Evolutionary conservation across 2,888 invertebrate genomes (phyloP).

Genomic region (Leucoptera coffeella): DNA sequence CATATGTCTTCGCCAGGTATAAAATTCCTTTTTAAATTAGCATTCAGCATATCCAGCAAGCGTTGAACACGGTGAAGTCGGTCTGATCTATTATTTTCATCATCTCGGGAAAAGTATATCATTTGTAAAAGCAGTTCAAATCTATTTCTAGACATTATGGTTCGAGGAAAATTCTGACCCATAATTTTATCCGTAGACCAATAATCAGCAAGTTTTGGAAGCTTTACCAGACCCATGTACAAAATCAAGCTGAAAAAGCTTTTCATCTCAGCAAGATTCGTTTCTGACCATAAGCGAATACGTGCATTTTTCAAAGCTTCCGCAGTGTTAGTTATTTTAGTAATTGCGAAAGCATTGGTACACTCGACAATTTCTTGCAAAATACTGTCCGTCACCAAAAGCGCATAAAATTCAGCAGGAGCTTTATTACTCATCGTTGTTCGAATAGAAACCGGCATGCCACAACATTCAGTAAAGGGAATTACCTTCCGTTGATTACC

Average conservation of each 20-base stretch:
- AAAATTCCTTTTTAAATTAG: no score
- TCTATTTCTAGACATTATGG: slow-evolving; percentile 11
- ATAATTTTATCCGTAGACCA: slow-evolving; percentile 11
- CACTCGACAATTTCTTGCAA: slow-evolving; percentile 7
- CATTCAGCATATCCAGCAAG: slow-evolving; percentile 11
- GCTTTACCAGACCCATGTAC: slow-evolving; percentile 12
- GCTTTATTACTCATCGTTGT: slow-evolving; percentile 4
- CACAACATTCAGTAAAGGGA: slow-evolving; percentile 7
- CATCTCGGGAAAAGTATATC: slow-evolving; percentile 13
- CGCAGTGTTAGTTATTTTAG: slow-evolving; percentile 4
- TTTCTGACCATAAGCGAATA: slow-evolving; percentile 9
- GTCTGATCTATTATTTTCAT: slow-evolving; percentile 10
- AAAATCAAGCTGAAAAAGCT: slow-evolving; percentile 11
- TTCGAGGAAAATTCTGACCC: slow-evolving; percentile 10
- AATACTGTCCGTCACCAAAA: slow-evolving; percentile 7
- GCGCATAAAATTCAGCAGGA: slow-evolving; percentile 5
- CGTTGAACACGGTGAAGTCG: slow-evolving; percentile 10
- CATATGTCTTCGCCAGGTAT: slow-evolving; percentile 10
- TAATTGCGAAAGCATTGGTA: slow-evolving; percentile 8
- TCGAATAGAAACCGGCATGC: slow-evolving; percentile 3
- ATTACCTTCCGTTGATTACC: slow-evolving; percentile 7
- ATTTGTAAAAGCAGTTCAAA: slow-evolving; percentile 12
- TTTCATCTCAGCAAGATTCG: slow-evolving; percentile 10
- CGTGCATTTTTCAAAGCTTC: slow-evolving; percentile 1
- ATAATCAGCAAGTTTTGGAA: slow-evolving; percentile 12